Base-by-base conservation (phyloP, 2,797 vertebrate species). In the Danio tinwini region DNA sequence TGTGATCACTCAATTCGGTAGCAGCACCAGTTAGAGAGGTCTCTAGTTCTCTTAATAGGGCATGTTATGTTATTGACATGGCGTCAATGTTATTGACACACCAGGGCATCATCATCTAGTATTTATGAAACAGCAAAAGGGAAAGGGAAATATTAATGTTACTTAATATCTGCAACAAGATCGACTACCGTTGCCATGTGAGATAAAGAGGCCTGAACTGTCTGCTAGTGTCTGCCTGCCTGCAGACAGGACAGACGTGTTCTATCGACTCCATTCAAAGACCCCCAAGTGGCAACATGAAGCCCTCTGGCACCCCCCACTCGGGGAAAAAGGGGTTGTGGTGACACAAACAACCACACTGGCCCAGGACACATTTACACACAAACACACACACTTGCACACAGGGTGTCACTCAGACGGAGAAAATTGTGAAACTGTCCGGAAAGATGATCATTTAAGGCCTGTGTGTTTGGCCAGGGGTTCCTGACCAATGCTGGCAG, bases 401-500 rank as follows among this genome's bases (percentile, higher is more conserved):
- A 56, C 74, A 71, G 80, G 55, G 69, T 59, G 63, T 63, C 81
- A 81, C 68, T 55, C 78, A 82, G 85, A 82, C 78, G 67, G 84
- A 80, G 74, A 85, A 85, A 83, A 86, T 86, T 86, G 84, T 86
- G 84, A 82, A 87, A 84, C 83, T 83, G 67, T 81, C 73, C 49
- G 85, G 81, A 86, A 84, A 84, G 76, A 67, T 29, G 61, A 86
- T 85, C 79, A 88, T 88, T 91, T 86, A 86, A 81, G 74, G 84
- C 87, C 82, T 83, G 49, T 11, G 10, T 83, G 62, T 76, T 80
- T 68, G 21, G 84, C 63, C 80, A 61, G 84, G 86, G 80, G 80
- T 84, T 85, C 83, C 78, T 83, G 80, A 87, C 86, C 83, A 84
- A 78, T 82, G 79, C 63, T 87, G 82, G 16, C 68, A 49, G 78